Evolutionary conservation across 2,888 invertebrate genomes (phyloP), one percentile per base, ranked within the genome.

Genomic region (Ligdia adustata): DNA sequence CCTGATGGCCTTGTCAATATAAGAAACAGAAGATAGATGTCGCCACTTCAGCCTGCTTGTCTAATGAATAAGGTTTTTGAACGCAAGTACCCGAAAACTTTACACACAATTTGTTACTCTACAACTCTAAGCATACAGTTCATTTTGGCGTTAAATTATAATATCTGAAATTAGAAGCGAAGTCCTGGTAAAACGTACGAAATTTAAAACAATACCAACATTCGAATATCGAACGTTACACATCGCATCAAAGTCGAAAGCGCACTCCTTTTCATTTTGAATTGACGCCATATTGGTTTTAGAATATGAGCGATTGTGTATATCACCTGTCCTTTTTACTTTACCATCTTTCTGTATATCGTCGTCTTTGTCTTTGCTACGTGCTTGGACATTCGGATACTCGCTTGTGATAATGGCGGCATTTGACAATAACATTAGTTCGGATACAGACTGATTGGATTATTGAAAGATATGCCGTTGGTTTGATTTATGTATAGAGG

Each of bases 371-470:
- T 41, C 41, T 48, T 43, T 45, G 57, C 58, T 75, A 79, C 80
- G 80, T 82, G 82, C 72, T 76, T 69, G 73, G 76, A 72, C 82
- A 79, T 80, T 70, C 68, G 64, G 74, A 76, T 75, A 66, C 63
- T 71, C 66, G 69, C 70, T 72, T 64, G 60, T 66, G 69, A 72
- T 77, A 77, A 79, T 81, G 71, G 79, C 72, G 67, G 68, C 65
- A 68, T 74, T 77, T 75, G 79, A 80, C 80, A 80, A 79, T 79
- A 78, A 79, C 80, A 78, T 79, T 78, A 79, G 76, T 75, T 71
- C 63, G 69, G 71, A 71, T 64, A 66, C 65, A 43, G 27, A 9
- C 16, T 24, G 81, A 81, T 82, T 81, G 78, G 79, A 75, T 77
- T 79, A 80, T 79, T 79, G 78, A 79, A 79, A 79, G 75, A 69